phyloP scores from a whole-genome alignment of 2,888 invertebrate genomes.

The Phengaris alcon region DNA sequence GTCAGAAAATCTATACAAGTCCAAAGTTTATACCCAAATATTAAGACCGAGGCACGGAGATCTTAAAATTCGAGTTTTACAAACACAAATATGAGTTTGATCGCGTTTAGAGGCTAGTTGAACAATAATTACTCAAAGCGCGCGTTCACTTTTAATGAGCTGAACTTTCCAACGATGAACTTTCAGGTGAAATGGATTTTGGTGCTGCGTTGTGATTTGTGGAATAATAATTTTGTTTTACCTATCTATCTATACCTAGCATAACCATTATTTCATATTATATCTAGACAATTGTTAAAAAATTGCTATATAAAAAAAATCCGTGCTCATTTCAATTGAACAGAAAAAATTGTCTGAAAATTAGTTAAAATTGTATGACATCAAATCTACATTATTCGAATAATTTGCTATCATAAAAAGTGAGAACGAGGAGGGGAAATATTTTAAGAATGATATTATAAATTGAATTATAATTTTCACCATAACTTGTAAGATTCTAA shows the following conservation, averaged over 20 bases:
- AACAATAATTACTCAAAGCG: slow-evolving; percentile 1
- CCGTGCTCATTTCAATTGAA: too few species aligned
- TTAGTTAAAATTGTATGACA: too few species aligned
- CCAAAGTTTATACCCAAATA: slow-evolving; percentile 4
- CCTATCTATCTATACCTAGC: too few species aligned
- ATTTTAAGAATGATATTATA: background rate
- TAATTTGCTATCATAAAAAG: background rate
- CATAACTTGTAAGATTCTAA: background rate
- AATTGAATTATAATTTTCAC: background rate
- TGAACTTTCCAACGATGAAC: background rate
- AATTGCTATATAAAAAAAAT: background rate
- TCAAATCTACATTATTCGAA: background rate
- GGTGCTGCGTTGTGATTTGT: background rate
- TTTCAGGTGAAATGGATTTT: background rate
- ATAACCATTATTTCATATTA: too few species aligned
- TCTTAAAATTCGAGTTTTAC: slow-evolving; percentile 11
- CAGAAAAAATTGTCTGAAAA: too few species aligned
- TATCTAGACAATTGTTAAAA: too few species aligned
- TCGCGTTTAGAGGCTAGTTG: background rate
- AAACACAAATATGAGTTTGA: slow-evolving; percentile 13
- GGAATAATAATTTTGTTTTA: background rate
- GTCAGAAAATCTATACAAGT: background rate
- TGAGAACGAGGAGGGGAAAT: background rate
- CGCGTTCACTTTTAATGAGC: background rate
- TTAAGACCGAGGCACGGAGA: background rate